Percentiles rank a stretch among this genome's conserved stretches.
Conservation (phyloP, 2,888 invertebrate species). For the Tigriopus californicus region DNA sequence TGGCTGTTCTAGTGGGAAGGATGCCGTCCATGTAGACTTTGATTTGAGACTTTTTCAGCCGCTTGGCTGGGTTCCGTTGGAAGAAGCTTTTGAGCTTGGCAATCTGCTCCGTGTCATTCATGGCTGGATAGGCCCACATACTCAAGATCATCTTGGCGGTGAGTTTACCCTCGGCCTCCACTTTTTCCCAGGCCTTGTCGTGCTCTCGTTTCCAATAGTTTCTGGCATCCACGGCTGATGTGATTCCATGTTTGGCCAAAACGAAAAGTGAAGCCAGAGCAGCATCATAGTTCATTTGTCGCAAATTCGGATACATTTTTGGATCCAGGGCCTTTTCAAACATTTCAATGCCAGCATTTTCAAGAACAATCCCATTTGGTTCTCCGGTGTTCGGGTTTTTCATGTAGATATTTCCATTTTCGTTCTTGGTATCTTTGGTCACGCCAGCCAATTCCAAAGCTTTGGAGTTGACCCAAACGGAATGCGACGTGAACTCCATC, state of each 20-base stretch:
- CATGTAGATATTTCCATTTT: not conserved
- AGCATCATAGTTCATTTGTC: not conserved
- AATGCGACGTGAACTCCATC: not conserved
- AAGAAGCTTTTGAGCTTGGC: not conserved
- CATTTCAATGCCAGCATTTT: not conserved
- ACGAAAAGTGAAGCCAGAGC: not conserved
- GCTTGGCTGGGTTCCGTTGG: not conserved
- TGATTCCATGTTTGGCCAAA: not conserved
- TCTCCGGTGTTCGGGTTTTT: not conserved
- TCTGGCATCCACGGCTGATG: constrained; percentile 1
- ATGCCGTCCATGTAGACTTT: constrained; percentile 2
- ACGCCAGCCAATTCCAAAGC: not conserved
- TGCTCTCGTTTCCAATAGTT: not conserved
- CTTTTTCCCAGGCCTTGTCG: not conserved
- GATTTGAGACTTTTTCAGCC: not conserved
- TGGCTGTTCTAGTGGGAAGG: not conserved
- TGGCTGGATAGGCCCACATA: not conserved
- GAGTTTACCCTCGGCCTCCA: not conserved
- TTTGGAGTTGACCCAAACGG: not conserved
- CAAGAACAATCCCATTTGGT: not conserved
- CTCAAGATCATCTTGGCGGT: not conserved
- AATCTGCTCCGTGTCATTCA: not conserved
- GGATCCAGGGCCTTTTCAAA: not conserved
- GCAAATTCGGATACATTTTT: not conserved
- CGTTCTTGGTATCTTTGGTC: not conserved